A percentile compares a stretch with the other conserved stretches of the same genome.
Conservation (phyloP, 2,113 vertebrate species). For the Steatornis caripensis region DNA sequence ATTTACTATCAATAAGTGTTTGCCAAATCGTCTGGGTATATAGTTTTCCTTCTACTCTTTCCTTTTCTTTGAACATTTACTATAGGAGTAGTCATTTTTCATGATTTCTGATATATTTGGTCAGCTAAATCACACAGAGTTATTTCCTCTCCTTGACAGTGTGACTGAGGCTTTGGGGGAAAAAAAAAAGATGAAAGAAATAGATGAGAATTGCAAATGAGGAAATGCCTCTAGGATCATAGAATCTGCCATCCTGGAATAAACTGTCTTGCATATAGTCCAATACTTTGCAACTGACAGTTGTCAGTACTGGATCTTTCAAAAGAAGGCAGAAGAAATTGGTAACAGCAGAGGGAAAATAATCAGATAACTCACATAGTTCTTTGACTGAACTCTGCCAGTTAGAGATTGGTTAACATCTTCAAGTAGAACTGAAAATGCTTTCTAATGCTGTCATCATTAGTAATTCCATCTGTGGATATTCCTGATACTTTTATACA, state of each 20-base stretch:
- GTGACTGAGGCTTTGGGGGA: neutral
- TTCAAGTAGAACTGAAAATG: neutral
- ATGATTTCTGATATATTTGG: constrained; percentile 1
- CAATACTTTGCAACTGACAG: neutral
- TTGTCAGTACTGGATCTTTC: neutral
- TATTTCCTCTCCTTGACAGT: constrained; percentile 23
- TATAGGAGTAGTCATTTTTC: neutral
- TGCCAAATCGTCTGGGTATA: neutral
- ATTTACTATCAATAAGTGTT: constrained; percentile 16
- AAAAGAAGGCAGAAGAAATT: neutral
- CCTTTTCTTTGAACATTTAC: neutral
- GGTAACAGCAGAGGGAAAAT: neutral
- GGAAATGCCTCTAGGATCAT: neutral
- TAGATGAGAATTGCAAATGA: constrained; percentile 31
- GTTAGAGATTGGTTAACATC: neutral
- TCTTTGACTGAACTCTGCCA: neutral
- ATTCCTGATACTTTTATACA: neutral
- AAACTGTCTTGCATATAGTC: neutral
- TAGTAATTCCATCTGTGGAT: neutral
- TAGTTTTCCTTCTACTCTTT: neutral
- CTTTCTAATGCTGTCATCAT: neutral
- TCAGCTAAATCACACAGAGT: constrained; percentile 2
- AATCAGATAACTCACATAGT: neutral
- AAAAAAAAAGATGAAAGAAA: neutral
- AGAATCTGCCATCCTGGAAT: neutral